Evolutionary conservation across 2,888 invertebrate species (phyloP).

Genomic region (Mechanitis messenoides): DNA sequence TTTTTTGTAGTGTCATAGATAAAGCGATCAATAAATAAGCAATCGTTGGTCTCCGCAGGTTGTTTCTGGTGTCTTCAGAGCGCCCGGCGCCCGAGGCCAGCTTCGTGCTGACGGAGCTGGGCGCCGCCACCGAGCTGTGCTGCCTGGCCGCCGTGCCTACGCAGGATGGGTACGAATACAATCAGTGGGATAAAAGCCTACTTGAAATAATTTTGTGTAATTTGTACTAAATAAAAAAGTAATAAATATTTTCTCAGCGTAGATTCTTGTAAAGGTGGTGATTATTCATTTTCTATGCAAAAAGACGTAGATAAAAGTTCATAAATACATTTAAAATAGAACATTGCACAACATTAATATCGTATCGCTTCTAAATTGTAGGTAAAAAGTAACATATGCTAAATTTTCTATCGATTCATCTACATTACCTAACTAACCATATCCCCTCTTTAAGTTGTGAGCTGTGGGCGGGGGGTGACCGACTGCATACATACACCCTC

Average conservation of each 20-base stretch:
- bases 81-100: slow-evolving; percentile 79
- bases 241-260: too few relatives aligned
- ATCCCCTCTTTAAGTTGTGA: slow-evolving; percentile 73
- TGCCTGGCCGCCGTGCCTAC: slow-evolving; percentile 78
- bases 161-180: slow-evolving; percentile 41
- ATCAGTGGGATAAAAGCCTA: neutral
- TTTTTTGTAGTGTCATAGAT: too few relatives aligned
- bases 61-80: slow-evolving; percentile 83
- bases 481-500: slow-evolving; percentile 86
- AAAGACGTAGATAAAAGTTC: neutral
- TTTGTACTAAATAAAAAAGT: too few relatives aligned
- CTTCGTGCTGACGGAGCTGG: slow-evolving; percentile 86
- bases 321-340: neutral
- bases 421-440: neutral
- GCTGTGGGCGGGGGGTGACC: slow-evolving; percentile 94
- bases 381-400: too few relatives aligned
- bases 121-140: slow-evolving; percentile 81
- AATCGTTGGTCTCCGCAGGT: slow-evolving; percentile 44
- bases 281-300: neutral
- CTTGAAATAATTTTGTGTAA: too few relatives aligned
- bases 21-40: too few relatives aligned
- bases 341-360: too few relatives aligned
- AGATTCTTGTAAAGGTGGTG: too few relatives aligned
- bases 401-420: neutral
- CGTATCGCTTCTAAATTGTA: too few relatives aligned